These are phyloP conservation scores for Cryptoprocta ferox DNA, from an alignment of 2,797 vertebrate species.

Conservation along the genomic window DNA sequence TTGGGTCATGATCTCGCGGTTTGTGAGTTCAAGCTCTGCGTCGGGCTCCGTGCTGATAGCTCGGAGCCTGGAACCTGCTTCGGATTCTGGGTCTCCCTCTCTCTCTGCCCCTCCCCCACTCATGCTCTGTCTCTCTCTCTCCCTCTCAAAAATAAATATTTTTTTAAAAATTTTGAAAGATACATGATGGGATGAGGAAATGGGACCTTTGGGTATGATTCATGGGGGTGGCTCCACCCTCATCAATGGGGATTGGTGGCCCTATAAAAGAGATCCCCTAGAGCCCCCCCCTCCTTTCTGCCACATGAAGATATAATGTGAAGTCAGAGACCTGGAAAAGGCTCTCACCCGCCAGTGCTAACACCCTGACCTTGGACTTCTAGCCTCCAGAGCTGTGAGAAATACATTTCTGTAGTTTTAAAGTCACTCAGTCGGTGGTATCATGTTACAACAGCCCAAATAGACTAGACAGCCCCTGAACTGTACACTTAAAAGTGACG, in stretches of 20 bases:
- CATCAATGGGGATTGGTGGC: background rate
- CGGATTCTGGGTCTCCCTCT: too few relatives aligned
- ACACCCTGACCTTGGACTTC: background rate
- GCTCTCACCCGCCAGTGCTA: background rate
- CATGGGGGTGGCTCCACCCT: background rate
- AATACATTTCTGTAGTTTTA: background rate
- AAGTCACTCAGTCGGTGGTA: background rate
- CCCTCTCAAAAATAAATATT: too few relatives aligned
- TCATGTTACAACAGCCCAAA: background rate
- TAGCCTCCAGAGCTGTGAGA: background rate
- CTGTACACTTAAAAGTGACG: background rate
- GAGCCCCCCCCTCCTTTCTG: background rate
- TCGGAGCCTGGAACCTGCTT: too few relatives aligned
- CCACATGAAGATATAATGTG: background rate
- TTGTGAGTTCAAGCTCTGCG: too few relatives aligned
- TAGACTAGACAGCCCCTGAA: background rate
- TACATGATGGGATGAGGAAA: background rate
- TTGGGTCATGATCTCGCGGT: too few relatives aligned
- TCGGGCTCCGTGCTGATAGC: too few relatives aligned
- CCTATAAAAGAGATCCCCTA: background rate
- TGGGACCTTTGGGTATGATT: background rate
- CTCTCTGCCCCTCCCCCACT: too few relatives aligned
- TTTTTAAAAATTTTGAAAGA: too few relatives aligned
- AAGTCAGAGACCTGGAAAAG: background rate
- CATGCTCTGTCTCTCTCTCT: too few relatives aligned